Evolutionary conservation across 2,888 invertebrate genomes (phyloP).

Genomic region (Oscheius sp.): DNA sequence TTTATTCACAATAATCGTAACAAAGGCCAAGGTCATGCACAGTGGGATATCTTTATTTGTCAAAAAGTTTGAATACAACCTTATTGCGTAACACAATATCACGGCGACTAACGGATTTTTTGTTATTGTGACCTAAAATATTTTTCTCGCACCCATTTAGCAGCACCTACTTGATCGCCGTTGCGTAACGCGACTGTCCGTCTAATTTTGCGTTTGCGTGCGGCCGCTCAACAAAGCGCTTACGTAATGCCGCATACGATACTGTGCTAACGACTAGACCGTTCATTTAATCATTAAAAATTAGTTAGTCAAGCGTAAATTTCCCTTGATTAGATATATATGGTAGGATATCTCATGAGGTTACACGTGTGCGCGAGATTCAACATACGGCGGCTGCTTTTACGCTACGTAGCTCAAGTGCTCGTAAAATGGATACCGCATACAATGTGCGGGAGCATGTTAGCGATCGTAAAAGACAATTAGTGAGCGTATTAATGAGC

Average conservation of each 20-base stretch:
- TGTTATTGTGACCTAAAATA: too few species aligned
- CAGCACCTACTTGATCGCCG: background rate
- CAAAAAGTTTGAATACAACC: background rate
- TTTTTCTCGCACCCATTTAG: background rate
- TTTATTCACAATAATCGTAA: too few species aligned
- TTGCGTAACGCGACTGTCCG: constrained; percentile 17
- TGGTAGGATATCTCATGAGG: too few species aligned
- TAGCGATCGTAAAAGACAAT: constrained; percentile 20
- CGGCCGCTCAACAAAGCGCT: constrained; percentile 25
- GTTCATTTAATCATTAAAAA: background rate
- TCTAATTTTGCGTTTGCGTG: constrained; percentile 25
- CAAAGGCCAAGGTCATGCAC: constrained; percentile 10
- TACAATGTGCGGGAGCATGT: constrained; percentile 8
- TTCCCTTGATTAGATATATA: too few species aligned
- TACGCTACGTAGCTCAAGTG: constrained; percentile 3
- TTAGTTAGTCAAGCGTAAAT: background rate
- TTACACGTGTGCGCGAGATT: too few species aligned
- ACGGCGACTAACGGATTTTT: too few species aligned
- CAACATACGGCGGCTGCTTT: too few species aligned
- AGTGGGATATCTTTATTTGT: constrained; percentile 8
- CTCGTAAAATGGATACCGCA: constrained; percentile 11
- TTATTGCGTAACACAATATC: constrained; percentile 14
- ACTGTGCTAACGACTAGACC: background rate
- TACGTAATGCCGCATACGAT: constrained; percentile 18
- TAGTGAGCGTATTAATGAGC: constrained; percentile 2